Evolutionary conservation across 1,140 invertebrate genomes (phyloP).

Genomic region (Scaptomyza montana): DNA sequence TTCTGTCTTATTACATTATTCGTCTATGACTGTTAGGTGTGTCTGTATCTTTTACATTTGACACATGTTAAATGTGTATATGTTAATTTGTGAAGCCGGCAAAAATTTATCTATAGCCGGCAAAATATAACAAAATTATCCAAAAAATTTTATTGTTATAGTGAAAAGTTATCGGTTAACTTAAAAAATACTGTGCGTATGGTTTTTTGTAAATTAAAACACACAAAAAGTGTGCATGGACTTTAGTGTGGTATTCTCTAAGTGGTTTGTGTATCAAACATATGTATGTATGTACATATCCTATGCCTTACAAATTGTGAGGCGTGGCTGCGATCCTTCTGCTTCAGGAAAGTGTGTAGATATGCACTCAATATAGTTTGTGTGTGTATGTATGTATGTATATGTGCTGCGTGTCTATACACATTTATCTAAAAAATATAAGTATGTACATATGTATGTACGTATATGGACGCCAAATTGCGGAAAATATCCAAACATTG

Average conservation of each 20-base stretch:
- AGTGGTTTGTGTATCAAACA: conserved; percentile 2
- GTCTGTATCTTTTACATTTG: conserved; percentile 15
- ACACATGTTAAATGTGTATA: conserved; percentile 13
- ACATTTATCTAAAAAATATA: no score
- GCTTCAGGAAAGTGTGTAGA: conserved; percentile 12
- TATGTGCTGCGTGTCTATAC: no score
- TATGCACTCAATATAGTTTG: background rate
- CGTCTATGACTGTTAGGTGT: background rate
- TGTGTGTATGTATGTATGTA: background rate
- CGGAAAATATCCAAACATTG: no score
- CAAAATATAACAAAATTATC: conserved; percentile 3
- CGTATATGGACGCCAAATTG: no score
- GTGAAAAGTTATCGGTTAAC: background rate
- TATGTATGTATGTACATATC: background rate
- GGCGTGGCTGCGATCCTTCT: conserved; percentile 17
- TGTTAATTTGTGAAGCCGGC: conserved; percentile 28
- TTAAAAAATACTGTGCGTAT: background rate
- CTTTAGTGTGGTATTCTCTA: background rate
- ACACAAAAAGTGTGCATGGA: no score
- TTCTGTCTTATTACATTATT: no score
- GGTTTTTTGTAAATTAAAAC: background rate
- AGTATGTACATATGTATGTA: no score
- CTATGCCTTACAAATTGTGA: background rate
- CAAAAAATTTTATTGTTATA: background rate
- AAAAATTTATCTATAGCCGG: conserved; percentile 17